These are phyloP conservation scores for Gastrophysa polygoni DNA, from an alignment of 2,888 invertebrate species.

Conservation along the genomic window DNA sequence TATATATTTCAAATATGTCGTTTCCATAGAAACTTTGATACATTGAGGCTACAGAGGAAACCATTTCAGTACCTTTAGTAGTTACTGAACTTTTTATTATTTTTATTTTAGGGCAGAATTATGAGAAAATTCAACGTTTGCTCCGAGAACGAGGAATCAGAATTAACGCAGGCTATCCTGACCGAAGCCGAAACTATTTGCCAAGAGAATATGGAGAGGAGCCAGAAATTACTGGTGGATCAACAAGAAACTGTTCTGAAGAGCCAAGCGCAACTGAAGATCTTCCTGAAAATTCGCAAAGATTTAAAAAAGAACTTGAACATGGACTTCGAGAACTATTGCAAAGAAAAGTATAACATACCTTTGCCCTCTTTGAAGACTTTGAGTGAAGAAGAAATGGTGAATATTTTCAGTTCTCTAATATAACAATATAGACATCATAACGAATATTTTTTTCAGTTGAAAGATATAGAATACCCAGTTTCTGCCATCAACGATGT, in stretches of 20 bases:
- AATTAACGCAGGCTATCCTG: conserved; percentile 26
- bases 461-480: conserved; percentile 3
- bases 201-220: conserved; percentile 34
- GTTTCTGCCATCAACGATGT: background rate
- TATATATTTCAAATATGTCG: too few relatives aligned
- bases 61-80: too few relatives aligned
- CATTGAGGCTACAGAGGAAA: too few relatives aligned
- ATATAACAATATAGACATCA: background rate
- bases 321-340: conserved; percentile 49
- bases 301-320: conserved; percentile 44
- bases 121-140: conserved; percentile 31
- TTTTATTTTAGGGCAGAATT: conserved; percentile 33
- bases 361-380: conserved; percentile 22
- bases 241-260: conserved; percentile 50
- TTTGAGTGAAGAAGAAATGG: conserved; percentile 27
- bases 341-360: conserved; percentile 43
- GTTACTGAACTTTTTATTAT: too few relatives aligned
- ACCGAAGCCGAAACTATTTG: conserved; percentile 33
- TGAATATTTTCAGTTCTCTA: conserved; percentile 7
- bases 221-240: conserved; percentile 35
- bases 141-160: conserved; percentile 19
- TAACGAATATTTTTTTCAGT: too few relatives aligned
- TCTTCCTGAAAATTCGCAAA: conserved; percentile 43
- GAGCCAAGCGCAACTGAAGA: conserved; percentile 45
- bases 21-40: too few relatives aligned